These are phyloP conservation scores for Panulirus ornatus DNA, from an alignment of 1,140 invertebrate genomes.

Conservation along the genomic window DNA sequence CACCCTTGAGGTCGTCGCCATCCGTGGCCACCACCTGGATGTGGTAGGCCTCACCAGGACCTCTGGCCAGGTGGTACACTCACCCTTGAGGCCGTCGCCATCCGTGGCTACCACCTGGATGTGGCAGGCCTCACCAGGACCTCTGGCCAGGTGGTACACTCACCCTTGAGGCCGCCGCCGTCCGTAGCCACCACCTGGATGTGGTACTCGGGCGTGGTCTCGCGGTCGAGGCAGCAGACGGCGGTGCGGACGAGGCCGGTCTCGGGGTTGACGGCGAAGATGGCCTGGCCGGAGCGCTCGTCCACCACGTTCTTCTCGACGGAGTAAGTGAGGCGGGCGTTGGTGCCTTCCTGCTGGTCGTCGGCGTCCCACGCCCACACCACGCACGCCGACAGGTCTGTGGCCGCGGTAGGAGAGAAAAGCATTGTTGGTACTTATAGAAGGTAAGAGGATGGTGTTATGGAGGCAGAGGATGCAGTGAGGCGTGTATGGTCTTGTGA, in stretches of 20 bases:
- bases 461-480: too few relatives aligned
- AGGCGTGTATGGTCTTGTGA: too few relatives aligned
- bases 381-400: background rate
- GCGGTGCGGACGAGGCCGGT: background rate
- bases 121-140: too few relatives aligned
- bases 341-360: background rate
- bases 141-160: too few relatives aligned
- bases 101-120: slow-evolving; percentile 38
- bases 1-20: too few relatives aligned
- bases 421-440: too few relatives aligned
- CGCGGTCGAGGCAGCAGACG: slow-evolving; percentile 22
- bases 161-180: slow-evolving; percentile 17
- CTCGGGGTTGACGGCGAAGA: background rate
- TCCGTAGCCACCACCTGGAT: slow-evolving; percentile 24
- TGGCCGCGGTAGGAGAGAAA: background rate
- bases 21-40: too few relatives aligned
- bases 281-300: background rate
- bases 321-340: slow-evolving; percentile 25
- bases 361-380: slow-evolving; percentile 26
- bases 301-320: slow-evolving; percentile 40
- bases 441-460: too few relatives aligned
- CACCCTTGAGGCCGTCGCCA: slow-evolving; percentile 35
- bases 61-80: background rate
- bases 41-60: too few relatives aligned
- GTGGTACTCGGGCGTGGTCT: slow-evolving; percentile 7